Base-by-base conservation (phyloP, 2,113 vertebrate genomes). In the Heloderma charlesbogerti region DNA sequence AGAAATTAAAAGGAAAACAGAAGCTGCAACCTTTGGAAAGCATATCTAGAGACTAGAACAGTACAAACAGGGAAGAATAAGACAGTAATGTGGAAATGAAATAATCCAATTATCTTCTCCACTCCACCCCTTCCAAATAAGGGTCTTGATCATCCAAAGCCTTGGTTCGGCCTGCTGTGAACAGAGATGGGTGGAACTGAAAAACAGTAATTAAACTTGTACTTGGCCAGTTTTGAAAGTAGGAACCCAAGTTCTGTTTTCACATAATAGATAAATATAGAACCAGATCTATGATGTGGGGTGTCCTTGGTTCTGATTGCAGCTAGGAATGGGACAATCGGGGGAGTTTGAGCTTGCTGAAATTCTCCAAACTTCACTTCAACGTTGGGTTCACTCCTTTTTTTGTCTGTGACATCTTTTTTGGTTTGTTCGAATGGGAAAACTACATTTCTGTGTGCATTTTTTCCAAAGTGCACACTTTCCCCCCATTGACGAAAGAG, bases 1-100 rank as follows among this genome's bases (percentile, higher is more conserved):
- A 95, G 10, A 54, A 9, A 63, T 22, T 15, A 18, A 20, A 22
- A 22, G 60, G 2, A 82, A 93, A 95, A 92, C 57, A 89, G 89
- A 63, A 92, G 86, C 60, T 90, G 77, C 90, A 91, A 74, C 69
- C 86, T 93, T 94, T 93, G 48, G 92, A 94, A 84, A 92, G 4
- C 84, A 34, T 94, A 83, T 75, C 54, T 87, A 66, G 31, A 79
- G 31, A 0, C 40, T 77, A 92, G 57, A 48, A 79, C 90, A 67
- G 57, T 78, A 78, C 74, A 89, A 27, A 20, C 40, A 79, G 34
- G 40, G 25, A 78, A 31, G 34, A 79, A 51, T 27, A 85, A 40
- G 3, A 4, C 34, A 29, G 34, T 25, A 9, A 75, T 13, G 6
- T 43, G 34, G 94, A 95, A 87, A 22, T 85, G 74, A 74, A 84